Evolutionary conservation across 2,797 vertebrate species (phyloP).

Genomic region (Ctenochaetus hawaiiensis): DNA sequence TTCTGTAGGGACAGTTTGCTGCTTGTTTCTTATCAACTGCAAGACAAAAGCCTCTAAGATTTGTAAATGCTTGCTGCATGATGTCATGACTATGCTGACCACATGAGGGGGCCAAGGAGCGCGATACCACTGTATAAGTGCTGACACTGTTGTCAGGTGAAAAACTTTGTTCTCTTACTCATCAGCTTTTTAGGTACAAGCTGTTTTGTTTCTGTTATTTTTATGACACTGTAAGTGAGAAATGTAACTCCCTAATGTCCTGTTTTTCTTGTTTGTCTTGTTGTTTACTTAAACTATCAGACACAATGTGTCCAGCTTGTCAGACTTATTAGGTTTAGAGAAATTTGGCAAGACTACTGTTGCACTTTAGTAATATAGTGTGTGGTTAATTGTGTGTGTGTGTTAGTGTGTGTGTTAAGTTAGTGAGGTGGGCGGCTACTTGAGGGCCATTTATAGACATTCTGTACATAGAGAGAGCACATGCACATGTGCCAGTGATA

Average conservation of each 20-base stretch:
- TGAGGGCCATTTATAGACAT: constrained; percentile 70
- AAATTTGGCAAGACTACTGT: too few species aligned
- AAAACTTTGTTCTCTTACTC: neutral
- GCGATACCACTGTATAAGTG: neutral
- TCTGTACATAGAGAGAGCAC: constrained; percentile 27
- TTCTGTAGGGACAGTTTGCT: neutral
- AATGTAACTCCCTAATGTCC: too few species aligned
- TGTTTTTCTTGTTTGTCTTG: too few species aligned
- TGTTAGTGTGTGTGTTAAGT: constrained; percentile 16
- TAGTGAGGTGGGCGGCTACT: constrained; percentile 21
- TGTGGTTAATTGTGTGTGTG: constrained; percentile 11
- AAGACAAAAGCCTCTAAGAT: neutral
- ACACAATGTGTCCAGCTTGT: too few species aligned
- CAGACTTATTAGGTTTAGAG: too few species aligned
- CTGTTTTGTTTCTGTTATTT: too few species aligned
- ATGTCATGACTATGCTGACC: constrained; percentile 9
- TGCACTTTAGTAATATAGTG: neutral
- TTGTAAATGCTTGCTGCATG: neutral
- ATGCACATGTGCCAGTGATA: constrained; percentile 38
- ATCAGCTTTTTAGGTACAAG: too few species aligned
- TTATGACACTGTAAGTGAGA: too few species aligned
- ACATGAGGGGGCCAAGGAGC: constrained; percentile 48
- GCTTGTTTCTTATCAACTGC: too few species aligned
- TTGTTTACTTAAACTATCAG: too few species aligned
- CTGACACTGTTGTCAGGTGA: neutral